These are phyloP conservation scores for Pyrrhia umbra DNA, from an alignment of 2,888 invertebrate species.

Conservation along the genomic window DNA sequence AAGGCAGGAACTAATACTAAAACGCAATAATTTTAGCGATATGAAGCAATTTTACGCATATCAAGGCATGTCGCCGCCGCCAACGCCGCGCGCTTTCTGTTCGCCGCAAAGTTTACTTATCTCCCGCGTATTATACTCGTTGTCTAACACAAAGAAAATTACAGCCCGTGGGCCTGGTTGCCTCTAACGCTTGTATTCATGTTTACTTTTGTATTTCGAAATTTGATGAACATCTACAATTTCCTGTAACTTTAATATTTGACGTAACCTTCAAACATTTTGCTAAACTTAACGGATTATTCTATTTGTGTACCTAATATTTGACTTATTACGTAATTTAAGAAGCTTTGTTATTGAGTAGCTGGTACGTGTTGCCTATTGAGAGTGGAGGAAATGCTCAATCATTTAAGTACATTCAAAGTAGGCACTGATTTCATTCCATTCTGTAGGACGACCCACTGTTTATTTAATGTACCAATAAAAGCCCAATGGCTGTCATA, in stretches of 20 bases:
- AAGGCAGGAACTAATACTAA: constrained; percentile 12
- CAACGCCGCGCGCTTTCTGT: constrained; percentile 15
- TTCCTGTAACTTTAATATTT: constrained; percentile 47
- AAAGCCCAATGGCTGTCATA: constrained; percentile 58
- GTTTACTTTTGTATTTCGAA: constrained; percentile 59
- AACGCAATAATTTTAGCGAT: constrained; percentile 13
- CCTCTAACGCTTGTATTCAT: constrained; percentile 57
- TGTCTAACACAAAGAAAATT: constrained; percentile 68
- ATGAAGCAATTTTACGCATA: constrained; percentile 58
- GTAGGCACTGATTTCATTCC: constrained; percentile 50
- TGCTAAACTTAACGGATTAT: constrained; percentile 28
- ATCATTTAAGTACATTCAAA: constrained; percentile 50
- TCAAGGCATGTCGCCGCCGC: constrained; percentile 26
- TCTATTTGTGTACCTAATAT: constrained; percentile 22
- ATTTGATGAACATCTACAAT: constrained; percentile 37
- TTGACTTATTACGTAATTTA: constrained; percentile 28
- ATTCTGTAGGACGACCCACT: constrained; percentile 41
- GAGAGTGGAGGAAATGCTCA: constrained; percentile 23
- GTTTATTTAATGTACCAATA: constrained; percentile 62
- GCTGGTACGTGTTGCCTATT: constrained; percentile 8
- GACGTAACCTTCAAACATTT: constrained; percentile 23
- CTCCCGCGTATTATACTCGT: constrained; percentile 61
- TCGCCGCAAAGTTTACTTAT: constrained; percentile 64
- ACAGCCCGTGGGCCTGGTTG: constrained; percentile 56
- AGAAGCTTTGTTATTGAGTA: constrained; percentile 11